Base-by-base conservation (phyloP, 2,888 invertebrate species). In the Chorisops tibialis region DNA sequence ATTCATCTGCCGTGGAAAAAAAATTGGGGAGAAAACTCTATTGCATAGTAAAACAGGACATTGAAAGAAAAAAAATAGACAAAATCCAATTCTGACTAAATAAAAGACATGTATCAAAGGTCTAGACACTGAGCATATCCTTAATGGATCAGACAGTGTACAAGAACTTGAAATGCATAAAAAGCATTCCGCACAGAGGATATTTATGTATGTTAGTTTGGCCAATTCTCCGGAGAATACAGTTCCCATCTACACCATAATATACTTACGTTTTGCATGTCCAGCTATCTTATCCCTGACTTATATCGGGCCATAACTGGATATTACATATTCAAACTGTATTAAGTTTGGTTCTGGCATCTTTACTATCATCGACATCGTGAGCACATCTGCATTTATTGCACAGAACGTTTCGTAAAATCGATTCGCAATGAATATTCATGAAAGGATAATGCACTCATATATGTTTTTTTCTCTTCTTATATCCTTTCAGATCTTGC, bases 401-500 rank as follows among this genome's bases (percentile, higher is more conserved):
- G 30, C 30, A 30, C 30, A 30, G 30, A 9, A 30, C 9, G 30
- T 30, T 30, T 30, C 7, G 9, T 21, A 22, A 24, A 24, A 24
- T 41, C 41, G 41, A 41, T 41, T 14, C 30, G 6, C 59, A 64
- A 64, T 67, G 65, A 66, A 66, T 66, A 67, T 67, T 67, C 67
- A 67, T 65, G 62, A 64, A 56, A 21, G 18, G 21, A 24, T 59
- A 65, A 65, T 64, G 65, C 66, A 66, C 64, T 65, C 63, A 66
- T 67, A 61, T 65, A 66, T 67, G 11, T 47, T 51, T 38, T 19
- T 52, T 39, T 52, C 37, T n/a, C 24, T 54, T 62, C 51, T 65
- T 66, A 47, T 24, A 45, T 66, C 51, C 65, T 74, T 75, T 54
- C 73, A 76, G 74, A 72, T 74, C 71, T 75, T 67, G 73, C 73